Evolutionary conservation across 1,140 invertebrate genomes (phyloP).

Genomic region (Caenorhabditis latens): DNA sequence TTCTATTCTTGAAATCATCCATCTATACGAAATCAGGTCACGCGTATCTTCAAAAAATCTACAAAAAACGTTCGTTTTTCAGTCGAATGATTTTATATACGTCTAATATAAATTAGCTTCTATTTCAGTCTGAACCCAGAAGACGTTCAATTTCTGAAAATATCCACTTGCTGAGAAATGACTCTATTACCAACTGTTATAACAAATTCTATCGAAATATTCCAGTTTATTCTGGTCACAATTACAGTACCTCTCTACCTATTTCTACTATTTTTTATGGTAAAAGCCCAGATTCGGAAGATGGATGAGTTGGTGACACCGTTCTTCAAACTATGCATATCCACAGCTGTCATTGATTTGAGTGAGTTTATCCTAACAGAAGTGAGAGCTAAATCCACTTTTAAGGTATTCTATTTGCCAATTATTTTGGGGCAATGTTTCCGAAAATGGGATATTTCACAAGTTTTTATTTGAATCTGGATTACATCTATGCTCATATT

Average conservation of each 20-base stretch:
- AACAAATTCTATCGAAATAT: neutral
- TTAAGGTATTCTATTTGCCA: slow-evolving; percentile 23
- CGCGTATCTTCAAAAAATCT: neutral
- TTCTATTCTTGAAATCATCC: neutral
- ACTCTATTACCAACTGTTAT: neutral
- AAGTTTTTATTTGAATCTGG: slow-evolving; percentile 5
- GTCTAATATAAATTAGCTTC: neutral
- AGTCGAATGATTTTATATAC: neutral
- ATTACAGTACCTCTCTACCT: slow-evolving; percentile 13
- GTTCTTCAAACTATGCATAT: slow-evolving; percentile 36
- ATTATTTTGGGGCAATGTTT: slow-evolving; percentile 36
- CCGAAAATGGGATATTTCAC: slow-evolving; percentile 27
- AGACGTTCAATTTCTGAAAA: neutral
- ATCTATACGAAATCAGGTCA: neutral
- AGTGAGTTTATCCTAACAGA: neutral
- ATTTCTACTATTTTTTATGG: slow-evolving; percentile 29
- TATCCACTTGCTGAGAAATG: neutral
- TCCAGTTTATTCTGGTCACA: neutral
- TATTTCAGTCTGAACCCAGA: neutral
- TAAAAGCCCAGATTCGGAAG: neutral
- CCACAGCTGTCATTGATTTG: slow-evolving; percentile 17
- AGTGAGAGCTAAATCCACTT: neutral
- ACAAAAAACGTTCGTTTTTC: slow-evolving; percentile 10
- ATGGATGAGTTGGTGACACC: slow-evolving; percentile 11
- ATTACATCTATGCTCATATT: slow-evolving; percentile 15